phyloP scores from a whole-genome alignment of 92 coral and sea anemone species.

The Epizoanthus fatuus region DNA sequence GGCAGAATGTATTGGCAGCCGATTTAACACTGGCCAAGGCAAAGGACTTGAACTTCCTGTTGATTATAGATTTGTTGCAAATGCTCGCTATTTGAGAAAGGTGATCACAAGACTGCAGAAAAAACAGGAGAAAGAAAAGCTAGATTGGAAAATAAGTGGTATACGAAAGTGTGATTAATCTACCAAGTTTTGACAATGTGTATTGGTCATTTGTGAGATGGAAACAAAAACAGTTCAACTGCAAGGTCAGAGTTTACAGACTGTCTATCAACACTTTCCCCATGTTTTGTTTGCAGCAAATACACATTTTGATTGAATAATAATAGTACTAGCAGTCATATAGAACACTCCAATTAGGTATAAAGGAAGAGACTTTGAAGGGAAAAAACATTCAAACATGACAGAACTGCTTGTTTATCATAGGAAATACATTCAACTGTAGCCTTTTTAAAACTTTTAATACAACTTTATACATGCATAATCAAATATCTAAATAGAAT shows the following conservation, averaged over 20 bases:
- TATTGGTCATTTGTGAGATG: constrained; percentile 49
- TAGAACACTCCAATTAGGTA: too few relatives aligned
- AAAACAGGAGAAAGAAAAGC: constrained; percentile 47
- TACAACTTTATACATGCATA: constrained; percentile 29
- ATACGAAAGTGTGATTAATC: constrained; percentile 59
- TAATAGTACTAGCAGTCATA: too few relatives aligned
- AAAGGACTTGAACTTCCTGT: too few relatives aligned
- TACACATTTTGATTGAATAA: constrained; percentile 55
- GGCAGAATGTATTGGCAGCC: constrained; percentile 46
- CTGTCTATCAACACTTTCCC: constrained; percentile 43
- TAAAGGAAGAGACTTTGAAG: too few relatives aligned
- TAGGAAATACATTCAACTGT: constrained; percentile 20
- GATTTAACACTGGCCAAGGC: constrained; percentile 36
- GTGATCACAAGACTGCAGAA: constrained; percentile 38
- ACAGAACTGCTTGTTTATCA: constrained; percentile 16
- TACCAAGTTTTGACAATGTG: constrained; percentile 41
- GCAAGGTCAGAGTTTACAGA: constrained; percentile 60
- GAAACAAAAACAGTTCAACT: constrained; percentile 62
- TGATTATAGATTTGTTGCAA: neutral
- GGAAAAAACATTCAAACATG: too few relatives aligned
- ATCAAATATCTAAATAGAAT: constrained; percentile 13
- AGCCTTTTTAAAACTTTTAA: constrained; percentile 15
- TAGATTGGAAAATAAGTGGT: constrained; percentile 66
- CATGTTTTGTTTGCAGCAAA: constrained; percentile 58
- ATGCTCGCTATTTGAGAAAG: constrained; percentile 33